phyloP scores from a whole-genome alignment of 2,113 vertebrate species.

The Myanophis thanlyinensis region DNA sequence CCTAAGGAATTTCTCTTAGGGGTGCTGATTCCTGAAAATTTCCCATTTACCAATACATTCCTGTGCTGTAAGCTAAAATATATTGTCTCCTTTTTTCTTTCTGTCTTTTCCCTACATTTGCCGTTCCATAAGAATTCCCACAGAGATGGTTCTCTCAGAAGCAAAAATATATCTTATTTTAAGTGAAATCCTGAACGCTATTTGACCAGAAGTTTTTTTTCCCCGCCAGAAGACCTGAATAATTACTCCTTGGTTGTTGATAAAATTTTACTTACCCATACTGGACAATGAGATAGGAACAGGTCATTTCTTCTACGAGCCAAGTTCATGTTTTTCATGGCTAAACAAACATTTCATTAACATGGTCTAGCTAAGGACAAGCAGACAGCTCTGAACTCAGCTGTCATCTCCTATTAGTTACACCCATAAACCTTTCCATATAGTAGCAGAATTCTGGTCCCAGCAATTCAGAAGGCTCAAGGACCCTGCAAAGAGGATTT shows the following conservation, averaged over 20 bases:
- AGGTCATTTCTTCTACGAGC: conserved; percentile 38
- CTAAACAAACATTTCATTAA: conserved; percentile 73
- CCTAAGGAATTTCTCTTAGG: neutral
- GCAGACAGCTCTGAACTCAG: conserved; percentile 68
- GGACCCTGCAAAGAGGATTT: neutral
- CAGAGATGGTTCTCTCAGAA: conserved; percentile 51
- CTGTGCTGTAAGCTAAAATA: conserved; percentile 50
- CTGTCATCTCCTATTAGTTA: conserved; percentile 73
- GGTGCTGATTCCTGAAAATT: conserved; percentile 46
- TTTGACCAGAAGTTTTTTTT: conserved; percentile 58
- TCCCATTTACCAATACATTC: conserved; percentile 4
- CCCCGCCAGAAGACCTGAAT: conserved; percentile 53
- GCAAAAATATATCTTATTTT: conserved; percentile 58
- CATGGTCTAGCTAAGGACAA: conserved; percentile 60
- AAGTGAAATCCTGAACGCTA: conserved; percentile 44
- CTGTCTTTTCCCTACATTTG: conserved; percentile 27
- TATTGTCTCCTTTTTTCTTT: conserved; percentile 28
- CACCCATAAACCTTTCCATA: conserved; percentile 63
- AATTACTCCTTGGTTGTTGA: conserved; percentile 45
- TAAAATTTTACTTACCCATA: conserved; percentile 58
- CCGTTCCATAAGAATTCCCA: conserved; percentile 53
- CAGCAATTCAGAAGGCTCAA: conserved; percentile 55
- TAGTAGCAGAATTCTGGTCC: conserved; percentile 56
- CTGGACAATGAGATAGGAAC: conserved; percentile 53
- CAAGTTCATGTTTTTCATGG: conserved; percentile 60